phyloP scores from a whole-genome alignment of 2,113 vertebrate species.

The Ranitomeya variabilis region DNA sequence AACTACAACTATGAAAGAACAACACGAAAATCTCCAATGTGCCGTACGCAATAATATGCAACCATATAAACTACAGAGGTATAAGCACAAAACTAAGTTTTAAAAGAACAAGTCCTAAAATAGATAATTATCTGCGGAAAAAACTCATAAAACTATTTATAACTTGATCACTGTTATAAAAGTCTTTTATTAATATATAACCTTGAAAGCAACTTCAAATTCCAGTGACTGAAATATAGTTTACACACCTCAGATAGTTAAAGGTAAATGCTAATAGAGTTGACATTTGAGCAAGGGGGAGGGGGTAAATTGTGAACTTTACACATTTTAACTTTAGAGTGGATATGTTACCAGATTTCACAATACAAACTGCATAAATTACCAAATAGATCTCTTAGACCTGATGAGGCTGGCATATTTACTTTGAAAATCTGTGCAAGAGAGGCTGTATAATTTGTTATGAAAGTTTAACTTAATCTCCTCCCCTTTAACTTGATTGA shows the following conservation, averaged over 20 bases:
- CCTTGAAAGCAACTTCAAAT: background rate
- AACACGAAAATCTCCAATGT: background rate
- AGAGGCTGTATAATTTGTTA: no score
- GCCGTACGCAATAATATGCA: no score
- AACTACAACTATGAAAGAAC: background rate
- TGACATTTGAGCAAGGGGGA: background rate
- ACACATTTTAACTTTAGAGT: no score
- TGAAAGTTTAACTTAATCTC: no score
- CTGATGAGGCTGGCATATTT: no score
- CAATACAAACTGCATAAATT: no score
- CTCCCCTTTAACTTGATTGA: no score
- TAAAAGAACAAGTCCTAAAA: background rate
- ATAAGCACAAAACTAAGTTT: background rate
- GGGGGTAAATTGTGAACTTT: no score
- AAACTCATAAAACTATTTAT: conserved; percentile 26
- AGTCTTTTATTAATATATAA: conserved; percentile 30
- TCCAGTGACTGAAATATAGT: background rate
- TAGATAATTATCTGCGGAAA: conserved; percentile 25
- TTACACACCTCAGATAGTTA: background rate
- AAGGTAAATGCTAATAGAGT: background rate
- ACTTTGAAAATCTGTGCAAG: no score
- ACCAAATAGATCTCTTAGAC: no score
- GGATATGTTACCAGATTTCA: no score
- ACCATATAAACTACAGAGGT: background rate
- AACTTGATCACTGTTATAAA: conserved; percentile 13